These are phyloP conservation scores for Protodeltote pygarga DNA, from an alignment of 2,888 invertebrate species.

Conservation along the genomic window DNA sequence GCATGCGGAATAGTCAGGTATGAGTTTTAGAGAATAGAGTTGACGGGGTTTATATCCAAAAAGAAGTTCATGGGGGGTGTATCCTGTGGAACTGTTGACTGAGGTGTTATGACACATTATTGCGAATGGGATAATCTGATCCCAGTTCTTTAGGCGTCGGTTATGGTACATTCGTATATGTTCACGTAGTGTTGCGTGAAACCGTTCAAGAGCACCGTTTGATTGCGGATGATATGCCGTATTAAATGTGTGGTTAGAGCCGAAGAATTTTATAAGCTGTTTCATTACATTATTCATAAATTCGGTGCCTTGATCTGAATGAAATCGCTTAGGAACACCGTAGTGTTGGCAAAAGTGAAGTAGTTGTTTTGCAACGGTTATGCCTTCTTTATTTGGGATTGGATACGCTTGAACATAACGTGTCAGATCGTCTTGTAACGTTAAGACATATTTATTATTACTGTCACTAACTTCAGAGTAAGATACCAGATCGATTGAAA, in stretches of 20 bases:
- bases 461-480: conserved; percentile 53
- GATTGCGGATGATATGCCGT: conserved; percentile 12
- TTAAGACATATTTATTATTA: conserved; percentile 52
- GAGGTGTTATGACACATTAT: conserved; percentile 5
- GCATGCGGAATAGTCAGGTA: conserved; percentile 3
- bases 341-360: conserved; percentile 56
- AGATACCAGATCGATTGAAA: conserved; percentile 56
- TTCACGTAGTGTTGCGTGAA: conserved; percentile 8
- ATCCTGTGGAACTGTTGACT: neutral
- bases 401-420: conserved; percentile 56
- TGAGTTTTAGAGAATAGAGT: conserved; percentile 4
- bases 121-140: neutral
- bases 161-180: conserved; percentile 1
- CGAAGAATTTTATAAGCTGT: neutral
- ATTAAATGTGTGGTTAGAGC: conserved; percentile 2
- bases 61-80: neutral
- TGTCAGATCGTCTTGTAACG: conserved; percentile 56
- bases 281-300: conserved; percentile 2
- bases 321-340: conserved; percentile 55
- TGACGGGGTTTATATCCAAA: conserved; percentile 9
- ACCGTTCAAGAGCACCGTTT: conserved; percentile 12
- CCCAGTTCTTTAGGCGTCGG: conserved; percentile 2
- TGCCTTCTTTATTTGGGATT: conserved; percentile 55
- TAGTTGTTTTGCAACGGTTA: conserved; percentile 51
- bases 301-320: conserved; percentile 26